Evolutionary conservation across 2,888 invertebrate species (phyloP), one percentile per base, ranked within the genome.

Genomic region (Ichneumoninae sp.): DNA sequence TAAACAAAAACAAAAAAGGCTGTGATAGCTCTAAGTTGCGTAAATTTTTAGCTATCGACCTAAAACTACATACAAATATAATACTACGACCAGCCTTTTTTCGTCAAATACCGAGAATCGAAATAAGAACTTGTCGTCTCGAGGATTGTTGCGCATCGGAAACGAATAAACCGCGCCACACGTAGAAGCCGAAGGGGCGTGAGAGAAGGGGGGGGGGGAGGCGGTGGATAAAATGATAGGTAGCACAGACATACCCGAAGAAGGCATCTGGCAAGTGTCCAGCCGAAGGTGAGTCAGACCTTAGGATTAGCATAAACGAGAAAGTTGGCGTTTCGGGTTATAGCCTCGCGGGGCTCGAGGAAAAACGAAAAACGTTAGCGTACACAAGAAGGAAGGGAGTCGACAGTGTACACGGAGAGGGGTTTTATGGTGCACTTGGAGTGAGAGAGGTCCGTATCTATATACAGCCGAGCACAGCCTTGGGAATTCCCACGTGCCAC

Each of bases 241-340:
- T 26, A 50, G 47, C 19, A 73, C n/a, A 68, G 60, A 73, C 47
- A 50, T 30, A 76, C 50, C 57, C 54, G 63, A 63, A 68, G 63
- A 63, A 68, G 63, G 40, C 70, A 63, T 85, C 70, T 79, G 79
- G 78, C 85, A 86, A 65, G 44, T 80, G 86, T 89, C 83, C 88
- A 89, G 87, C 87, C 86, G 90, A 90, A 92, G 91, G 92, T 89
- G 81, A 91, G 87, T 89, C 80, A 74, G 88, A 88, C 87, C 86
- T 85, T 84, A 85, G 88, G 88, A 89, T 88, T 88, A 89, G 86
- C 88, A 90, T 87, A 89, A 89, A 87, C 88, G 87, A 85, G 89
- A 90, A 90, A 89, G 89, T 88, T 81, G 73, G 79, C 83, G 87
- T 86, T 88, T 76, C 33, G 66, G 86, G 82, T 57, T 75, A 78